Percentiles rank a stretch among this genome's conserved stretches.
Evolutionary conservation across 2,797 vertebrate genomes (phyloP).

Genomic region (Clarias fuscus): DNA sequence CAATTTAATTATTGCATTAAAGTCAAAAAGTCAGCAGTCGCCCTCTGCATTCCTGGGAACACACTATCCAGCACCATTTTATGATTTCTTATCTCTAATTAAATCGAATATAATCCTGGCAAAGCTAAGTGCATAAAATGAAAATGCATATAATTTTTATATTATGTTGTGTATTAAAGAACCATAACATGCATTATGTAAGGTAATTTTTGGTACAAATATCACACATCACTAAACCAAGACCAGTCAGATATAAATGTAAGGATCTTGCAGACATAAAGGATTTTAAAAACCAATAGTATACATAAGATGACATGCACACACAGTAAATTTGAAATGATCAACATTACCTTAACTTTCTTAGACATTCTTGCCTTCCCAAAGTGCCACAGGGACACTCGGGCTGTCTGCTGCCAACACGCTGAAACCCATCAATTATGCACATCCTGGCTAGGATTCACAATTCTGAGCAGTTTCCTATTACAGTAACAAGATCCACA

Average conservation of each 20-base stretch:
- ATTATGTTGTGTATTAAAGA: neutral
- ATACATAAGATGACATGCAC: neutral
- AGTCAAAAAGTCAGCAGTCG: neutral
- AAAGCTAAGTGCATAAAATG: neutral
- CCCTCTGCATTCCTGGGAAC: neutral
- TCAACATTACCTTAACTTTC: conserved; percentile 53
- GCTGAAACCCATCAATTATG: conserved; percentile 51
- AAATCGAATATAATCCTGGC: neutral
- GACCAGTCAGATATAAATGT: neutral
- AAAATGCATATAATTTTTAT: neutral
- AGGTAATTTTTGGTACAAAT: neutral
- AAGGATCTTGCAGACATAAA: neutral
- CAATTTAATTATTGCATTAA: neutral
- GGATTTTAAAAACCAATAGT: neutral
- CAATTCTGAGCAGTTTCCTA: conserved; percentile 42
- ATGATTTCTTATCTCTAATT: neutral
- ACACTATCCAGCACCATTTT: neutral
- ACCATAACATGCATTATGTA: neutral
- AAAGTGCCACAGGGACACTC: conserved; percentile 11
- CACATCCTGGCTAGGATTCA: conserved; percentile 32
- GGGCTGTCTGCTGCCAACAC: conserved; percentile 9
- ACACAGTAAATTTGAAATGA: conserved; percentile 8
- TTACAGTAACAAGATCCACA: conserved; percentile 43
- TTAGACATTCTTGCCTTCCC: conserved; percentile 48
- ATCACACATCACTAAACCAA: neutral